phyloP scores from a whole-genome alignment of 2,888 invertebrate genomes.

The Atrina japonica region DNA sequence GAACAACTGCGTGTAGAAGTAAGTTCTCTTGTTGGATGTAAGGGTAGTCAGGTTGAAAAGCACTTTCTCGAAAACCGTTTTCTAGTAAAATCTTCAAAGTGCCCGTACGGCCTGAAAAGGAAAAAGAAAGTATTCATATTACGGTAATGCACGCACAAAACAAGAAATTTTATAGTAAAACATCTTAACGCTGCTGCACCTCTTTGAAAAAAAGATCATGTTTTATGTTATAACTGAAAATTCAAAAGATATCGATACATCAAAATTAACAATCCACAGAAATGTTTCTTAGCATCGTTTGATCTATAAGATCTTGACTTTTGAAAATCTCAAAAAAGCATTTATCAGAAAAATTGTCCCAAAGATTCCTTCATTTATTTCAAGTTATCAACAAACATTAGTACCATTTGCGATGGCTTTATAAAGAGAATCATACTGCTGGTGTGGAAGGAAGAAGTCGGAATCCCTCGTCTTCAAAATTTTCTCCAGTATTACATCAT shows the following conservation, averaged over 20 bases:
- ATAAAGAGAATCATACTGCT: slow-evolving; percentile 26
- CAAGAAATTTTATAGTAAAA: not conserved
- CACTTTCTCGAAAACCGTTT: slow-evolving; percentile 25
- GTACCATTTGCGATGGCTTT: slow-evolving; percentile 30
- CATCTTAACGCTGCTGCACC: too few species aligned
- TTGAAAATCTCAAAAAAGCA: too few species aligned
- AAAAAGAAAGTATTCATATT: not conserved
- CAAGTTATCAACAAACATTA: too few species aligned
- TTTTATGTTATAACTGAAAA: too few species aligned
- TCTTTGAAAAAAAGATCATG: too few species aligned
- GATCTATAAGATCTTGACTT: too few species aligned
- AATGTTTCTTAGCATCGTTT: too few species aligned
- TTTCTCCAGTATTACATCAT: slow-evolving; percentile 27
- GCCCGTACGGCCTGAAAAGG: slow-evolving; percentile 20
- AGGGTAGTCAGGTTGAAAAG: slow-evolving; percentile 5
- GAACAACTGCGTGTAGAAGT: slow-evolving; percentile 27
- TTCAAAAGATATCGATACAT: too few species aligned
- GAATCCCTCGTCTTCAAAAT: slow-evolving; percentile 25
- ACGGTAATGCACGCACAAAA: too few species aligned
- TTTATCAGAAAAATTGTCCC: too few species aligned
- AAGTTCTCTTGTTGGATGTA: slow-evolving; percentile 24
- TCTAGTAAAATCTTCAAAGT: slow-evolving; percentile 24
- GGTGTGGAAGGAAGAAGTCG: slow-evolving; percentile 15
- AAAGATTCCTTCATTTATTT: too few species aligned
- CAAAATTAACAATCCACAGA: too few species aligned